These are phyloP conservation scores for Chamaedrilus cognettii DNA, from an alignment of 2,888 invertebrate genomes.

Conservation along the genomic window DNA sequence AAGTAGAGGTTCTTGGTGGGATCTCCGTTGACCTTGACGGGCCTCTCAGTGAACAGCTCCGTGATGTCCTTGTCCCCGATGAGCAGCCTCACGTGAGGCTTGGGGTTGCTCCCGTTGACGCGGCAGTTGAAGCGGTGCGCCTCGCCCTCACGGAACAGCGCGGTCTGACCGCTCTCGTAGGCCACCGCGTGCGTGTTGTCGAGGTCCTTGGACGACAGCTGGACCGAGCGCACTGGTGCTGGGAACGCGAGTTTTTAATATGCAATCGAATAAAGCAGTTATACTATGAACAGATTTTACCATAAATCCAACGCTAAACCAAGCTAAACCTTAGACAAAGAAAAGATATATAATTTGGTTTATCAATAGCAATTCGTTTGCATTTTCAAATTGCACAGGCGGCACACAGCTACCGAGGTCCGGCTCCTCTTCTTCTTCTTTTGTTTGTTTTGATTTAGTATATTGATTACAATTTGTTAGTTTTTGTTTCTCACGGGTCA, in stretches of 20 bases:
- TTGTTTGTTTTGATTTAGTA: too few relatives aligned
- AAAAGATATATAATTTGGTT: too few relatives aligned
- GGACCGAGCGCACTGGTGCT: conserved; percentile 23
- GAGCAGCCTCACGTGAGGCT: conserved; percentile 25
- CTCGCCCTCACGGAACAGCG: conserved; percentile 31
- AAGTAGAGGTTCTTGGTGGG: not conserved
- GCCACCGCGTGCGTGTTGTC: conserved; percentile 28
- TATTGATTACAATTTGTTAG: too few relatives aligned
- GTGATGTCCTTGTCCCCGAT: conserved; percentile 32
- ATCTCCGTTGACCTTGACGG: not conserved
- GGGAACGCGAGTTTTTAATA: too few relatives aligned
- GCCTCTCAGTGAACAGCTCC: conserved; percentile 15
- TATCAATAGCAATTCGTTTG: too few relatives aligned
- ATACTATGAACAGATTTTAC: too few relatives aligned
- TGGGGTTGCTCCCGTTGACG: conserved; percentile 34
- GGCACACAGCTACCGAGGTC: too few relatives aligned
- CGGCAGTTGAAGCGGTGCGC: conserved; percentile 23
- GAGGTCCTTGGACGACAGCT: conserved; percentile 19
- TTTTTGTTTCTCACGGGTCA: too few relatives aligned
- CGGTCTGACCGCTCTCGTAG: conserved; percentile 26
- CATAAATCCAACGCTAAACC: too few relatives aligned
- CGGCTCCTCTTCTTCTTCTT: too few relatives aligned
- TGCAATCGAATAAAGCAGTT: not conserved
- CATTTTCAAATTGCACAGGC: too few relatives aligned
- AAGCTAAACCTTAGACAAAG: too few relatives aligned